Conservation (phyloP, 2,797 vertebrate species). For the Pseudocheirus occidentalis region DNA sequence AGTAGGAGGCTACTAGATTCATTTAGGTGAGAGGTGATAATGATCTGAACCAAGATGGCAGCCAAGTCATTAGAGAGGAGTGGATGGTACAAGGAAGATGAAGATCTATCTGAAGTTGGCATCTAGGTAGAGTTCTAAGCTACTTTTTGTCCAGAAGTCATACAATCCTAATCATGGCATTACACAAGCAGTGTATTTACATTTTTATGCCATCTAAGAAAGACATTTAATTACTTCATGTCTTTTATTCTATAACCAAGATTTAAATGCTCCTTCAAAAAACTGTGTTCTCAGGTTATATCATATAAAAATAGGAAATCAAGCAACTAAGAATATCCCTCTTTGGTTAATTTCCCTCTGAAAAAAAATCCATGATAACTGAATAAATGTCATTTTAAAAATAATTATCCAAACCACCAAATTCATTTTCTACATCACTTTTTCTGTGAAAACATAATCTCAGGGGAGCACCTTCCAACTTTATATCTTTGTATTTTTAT, state of each 20-base stretch:
- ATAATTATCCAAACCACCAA: conserved; percentile 52
- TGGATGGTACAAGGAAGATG: background rate
- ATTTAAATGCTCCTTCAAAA: background rate
- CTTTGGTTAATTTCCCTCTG: background rate
- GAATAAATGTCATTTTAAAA: background rate
- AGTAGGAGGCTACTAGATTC: background rate
- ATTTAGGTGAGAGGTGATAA: background rate
- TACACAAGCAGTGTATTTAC: background rate
- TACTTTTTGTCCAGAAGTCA: background rate
- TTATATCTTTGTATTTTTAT: conserved; percentile 5
- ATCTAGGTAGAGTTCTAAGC: background rate
- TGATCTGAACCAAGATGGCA: background rate
- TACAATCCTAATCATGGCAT: background rate
- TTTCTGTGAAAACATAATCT: background rate
- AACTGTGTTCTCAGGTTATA: background rate
- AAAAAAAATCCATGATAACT: background rate
- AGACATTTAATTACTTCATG: background rate
- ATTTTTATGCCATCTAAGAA: background rate
- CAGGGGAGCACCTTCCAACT: conserved; percentile 19
- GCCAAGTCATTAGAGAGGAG: background rate
- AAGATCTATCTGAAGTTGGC: background rate
- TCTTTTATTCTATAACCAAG: background rate
- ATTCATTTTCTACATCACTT: conserved; percentile 51
- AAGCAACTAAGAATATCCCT: background rate
- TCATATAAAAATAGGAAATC: background rate